A percentile compares a stretch with the other conserved stretches of the same genome.
Conservation (phyloP, 2,113 vertebrate genomes). For the Plestiodon gilberti region DNA sequence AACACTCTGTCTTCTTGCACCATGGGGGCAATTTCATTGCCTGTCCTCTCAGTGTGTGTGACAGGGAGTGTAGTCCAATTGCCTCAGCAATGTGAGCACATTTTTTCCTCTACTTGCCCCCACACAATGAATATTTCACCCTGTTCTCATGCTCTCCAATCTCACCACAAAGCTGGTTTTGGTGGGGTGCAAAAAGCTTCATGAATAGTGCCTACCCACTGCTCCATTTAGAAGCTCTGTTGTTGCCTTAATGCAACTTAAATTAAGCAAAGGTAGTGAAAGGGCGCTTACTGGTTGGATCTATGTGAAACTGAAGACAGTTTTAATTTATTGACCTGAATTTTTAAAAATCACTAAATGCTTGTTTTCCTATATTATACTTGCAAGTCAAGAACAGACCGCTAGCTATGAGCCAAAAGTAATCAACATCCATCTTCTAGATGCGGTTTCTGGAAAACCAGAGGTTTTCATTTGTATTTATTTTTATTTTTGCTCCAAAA, state of each 20-base stretch:
- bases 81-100: not conserved
- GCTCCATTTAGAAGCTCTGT: not conserved
- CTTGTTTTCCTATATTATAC: not conserved
- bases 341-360: not conserved
- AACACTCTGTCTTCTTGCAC: not conserved
- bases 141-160: not conserved
- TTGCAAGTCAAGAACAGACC: constrained; percentile 16
- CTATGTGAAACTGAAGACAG: not conserved
- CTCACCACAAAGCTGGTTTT: not conserved
- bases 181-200: not conserved
- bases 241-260: not conserved
- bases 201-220: not conserved
- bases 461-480: constrained; percentile 6
- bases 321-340: constrained; percentile 1
- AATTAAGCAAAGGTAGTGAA: not conserved
- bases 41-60: not conserved
- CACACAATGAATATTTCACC: not conserved
- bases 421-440: constrained; percentile 10
- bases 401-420: not conserved
- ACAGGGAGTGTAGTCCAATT: not conserved
- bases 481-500: not conserved
- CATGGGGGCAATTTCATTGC: not conserved
- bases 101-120: not conserved
- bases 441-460: constrained; percentile 22
- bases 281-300: not conserved